These are phyloP conservation scores for Cirrhinus molitorella DNA, from an alignment of 2,797 vertebrate genomes.

Conservation along the genomic window DNA sequence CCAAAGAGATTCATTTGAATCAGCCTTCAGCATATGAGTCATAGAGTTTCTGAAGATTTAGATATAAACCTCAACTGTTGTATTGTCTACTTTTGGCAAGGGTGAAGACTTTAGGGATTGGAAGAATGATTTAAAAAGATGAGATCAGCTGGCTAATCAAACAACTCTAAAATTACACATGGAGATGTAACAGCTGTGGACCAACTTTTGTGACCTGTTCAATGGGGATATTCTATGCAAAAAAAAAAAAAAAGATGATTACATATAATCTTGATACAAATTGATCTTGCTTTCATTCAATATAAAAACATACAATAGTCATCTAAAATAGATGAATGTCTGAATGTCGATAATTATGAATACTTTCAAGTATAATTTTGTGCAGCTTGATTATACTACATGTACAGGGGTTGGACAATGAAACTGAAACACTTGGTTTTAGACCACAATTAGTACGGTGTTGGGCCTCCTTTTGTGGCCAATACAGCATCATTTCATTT, in stretches of 20 bases:
- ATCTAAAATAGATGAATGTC: slow-evolving; percentile 13
- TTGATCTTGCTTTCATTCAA: not conserved
- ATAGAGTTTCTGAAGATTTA: not conserved
- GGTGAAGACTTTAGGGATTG: not conserved
- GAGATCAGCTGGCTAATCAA: not conserved
- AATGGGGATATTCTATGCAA: not conserved
- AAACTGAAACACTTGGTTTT: too few species aligned
- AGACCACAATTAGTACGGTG: too few species aligned
- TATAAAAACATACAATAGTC: not conserved
- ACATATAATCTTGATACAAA: slow-evolving; percentile 1
- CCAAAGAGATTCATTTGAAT: not conserved
- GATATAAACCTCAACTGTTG: not conserved
- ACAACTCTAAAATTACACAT: not conserved
- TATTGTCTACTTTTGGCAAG: not conserved
- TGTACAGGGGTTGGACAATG: too few species aligned
- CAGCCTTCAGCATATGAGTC: not conserved
- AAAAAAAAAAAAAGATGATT: not conserved
- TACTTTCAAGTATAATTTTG: not conserved
- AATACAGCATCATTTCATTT: too few species aligned
- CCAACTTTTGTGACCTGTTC: not conserved
- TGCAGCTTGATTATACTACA: not conserved
- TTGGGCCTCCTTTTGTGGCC: too few species aligned
- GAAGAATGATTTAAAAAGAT: not conserved
- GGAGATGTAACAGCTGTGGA: not conserved
- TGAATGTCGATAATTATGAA: slow-evolving; percentile 3